Conservation (phyloP, 2,888 invertebrate genomes). For the Carpatolechia fugitivella region DNA sequence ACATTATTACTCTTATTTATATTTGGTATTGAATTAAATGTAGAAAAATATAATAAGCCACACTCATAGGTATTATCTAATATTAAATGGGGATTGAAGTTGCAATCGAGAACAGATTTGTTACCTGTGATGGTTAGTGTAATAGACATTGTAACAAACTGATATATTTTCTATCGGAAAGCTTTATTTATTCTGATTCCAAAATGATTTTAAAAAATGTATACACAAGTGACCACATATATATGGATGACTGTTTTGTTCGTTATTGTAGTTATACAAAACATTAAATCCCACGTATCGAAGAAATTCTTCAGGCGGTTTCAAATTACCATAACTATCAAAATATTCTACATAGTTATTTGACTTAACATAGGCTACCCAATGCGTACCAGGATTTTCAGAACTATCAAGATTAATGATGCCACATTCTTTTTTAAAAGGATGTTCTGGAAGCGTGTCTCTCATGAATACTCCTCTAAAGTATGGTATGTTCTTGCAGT, state of each 20-base stretch:
- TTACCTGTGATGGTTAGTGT: too few relatives aligned
- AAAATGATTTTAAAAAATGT: slow-evolving; percentile 7
- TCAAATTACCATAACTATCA: slow-evolving; percentile 44
- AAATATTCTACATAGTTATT: slow-evolving; percentile 36
- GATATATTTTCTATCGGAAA: background rate
- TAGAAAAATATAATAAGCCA: slow-evolving; percentile 11
- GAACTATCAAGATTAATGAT: too few relatives aligned
- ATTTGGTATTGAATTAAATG: slow-evolving; percentile 16
- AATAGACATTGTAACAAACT: background rate
- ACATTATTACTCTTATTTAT: too few relatives aligned
- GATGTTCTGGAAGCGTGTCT: too few relatives aligned
- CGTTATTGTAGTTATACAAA: slow-evolving; percentile 14
- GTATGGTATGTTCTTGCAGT: slow-evolving; percentile 17
- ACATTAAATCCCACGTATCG: slow-evolving; percentile 23
- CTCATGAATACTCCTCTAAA: too few relatives aligned
- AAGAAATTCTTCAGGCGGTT: too few relatives aligned
- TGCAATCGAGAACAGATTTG: background rate
- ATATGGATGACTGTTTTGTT: slow-evolving; percentile 3
- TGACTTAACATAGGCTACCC: too few relatives aligned
- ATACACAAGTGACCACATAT: too few relatives aligned
- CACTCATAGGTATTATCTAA: slow-evolving; percentile 15
- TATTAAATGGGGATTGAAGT: background rate
- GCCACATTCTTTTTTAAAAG: too few relatives aligned
- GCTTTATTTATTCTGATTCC: background rate
- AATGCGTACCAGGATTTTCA: too few relatives aligned